These are phyloP conservation scores for Lepidiolamprologus cunningtoni DNA, from an alignment of 2,113 vertebrate genomes.

Conservation along the genomic window DNA sequence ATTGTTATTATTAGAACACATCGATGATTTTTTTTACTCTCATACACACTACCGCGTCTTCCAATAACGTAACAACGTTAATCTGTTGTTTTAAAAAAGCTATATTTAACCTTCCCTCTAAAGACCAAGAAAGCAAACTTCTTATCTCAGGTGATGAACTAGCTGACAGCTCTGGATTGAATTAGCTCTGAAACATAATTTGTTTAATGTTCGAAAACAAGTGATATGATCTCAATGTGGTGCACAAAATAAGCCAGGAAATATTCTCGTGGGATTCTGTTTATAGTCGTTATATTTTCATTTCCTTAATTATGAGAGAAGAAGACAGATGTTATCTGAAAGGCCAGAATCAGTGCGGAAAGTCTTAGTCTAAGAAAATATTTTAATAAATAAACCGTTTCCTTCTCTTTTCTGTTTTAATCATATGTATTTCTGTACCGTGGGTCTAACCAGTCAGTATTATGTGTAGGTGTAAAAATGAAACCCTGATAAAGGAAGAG, in stretches of 20 bases:
- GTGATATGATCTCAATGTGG: background rate
- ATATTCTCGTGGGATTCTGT: constrained; percentile 1
- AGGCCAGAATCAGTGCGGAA: background rate
- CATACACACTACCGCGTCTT: background rate
- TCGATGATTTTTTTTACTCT: background rate
- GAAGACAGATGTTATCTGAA: background rate
- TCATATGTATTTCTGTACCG: background rate
- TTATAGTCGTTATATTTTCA: background rate
- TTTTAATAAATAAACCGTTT: background rate
- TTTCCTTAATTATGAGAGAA: background rate
- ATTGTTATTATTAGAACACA: background rate
- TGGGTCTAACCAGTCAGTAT: background rate
- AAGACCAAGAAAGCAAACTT: background rate
- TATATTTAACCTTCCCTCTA: background rate
- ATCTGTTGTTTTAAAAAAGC: background rate
- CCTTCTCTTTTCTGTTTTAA: background rate
- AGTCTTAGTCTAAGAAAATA: background rate
- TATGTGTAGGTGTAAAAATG: background rate
- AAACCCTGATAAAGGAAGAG: background rate
- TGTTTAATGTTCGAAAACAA: background rate
- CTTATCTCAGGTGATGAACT: background rate
- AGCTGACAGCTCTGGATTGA: background rate
- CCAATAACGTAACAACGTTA: background rate
- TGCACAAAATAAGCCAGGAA: background rate
- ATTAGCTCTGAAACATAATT: background rate